A percentile compares a stretch with the other conserved stretches of the same genome.
Conservation (phyloP, 2,888 invertebrate genomes). For the Stegana nigrithorax region DNA sequence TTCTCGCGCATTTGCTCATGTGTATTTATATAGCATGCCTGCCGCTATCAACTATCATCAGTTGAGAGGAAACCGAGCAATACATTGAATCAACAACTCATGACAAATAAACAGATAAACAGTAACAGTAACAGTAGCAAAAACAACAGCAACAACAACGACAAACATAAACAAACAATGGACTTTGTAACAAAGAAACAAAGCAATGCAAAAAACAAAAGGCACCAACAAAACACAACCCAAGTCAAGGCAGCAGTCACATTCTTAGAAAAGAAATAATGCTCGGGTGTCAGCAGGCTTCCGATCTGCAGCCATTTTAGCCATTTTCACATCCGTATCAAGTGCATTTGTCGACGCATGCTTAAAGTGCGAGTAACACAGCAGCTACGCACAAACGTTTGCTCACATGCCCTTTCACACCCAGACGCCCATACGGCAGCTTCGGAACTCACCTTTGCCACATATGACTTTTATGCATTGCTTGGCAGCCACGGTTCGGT, state of each 20-base stretch:
- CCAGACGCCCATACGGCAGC: too few species aligned
- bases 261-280: too few species aligned
- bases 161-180: not conserved
- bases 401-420: too few species aligned
- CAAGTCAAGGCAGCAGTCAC: not conserved
- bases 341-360: not conserved
- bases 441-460: too few species aligned
- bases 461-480: too few species aligned
- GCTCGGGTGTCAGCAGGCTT: not conserved
- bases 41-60: not conserved
- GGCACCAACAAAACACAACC: not conserved
- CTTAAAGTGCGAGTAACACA: too few species aligned
- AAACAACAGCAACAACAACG: not conserved
- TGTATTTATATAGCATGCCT: not conserved
- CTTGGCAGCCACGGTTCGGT: too few species aligned
- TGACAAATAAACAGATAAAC: constrained; percentile 1
- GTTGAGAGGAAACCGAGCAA: not conserved
- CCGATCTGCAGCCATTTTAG: constrained; percentile 11
- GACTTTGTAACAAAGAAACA: constrained; percentile 36
- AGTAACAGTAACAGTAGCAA: not conserved
- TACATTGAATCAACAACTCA: constrained; percentile 7
- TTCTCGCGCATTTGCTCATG: not conserved
- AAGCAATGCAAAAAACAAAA: constrained; percentile 44
- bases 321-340: constrained; percentile 2
- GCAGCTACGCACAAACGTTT: too few species aligned